phyloP scores from a whole-genome alignment of 2,888 invertebrate genomes.

The Trachelus iudaicus region DNA sequence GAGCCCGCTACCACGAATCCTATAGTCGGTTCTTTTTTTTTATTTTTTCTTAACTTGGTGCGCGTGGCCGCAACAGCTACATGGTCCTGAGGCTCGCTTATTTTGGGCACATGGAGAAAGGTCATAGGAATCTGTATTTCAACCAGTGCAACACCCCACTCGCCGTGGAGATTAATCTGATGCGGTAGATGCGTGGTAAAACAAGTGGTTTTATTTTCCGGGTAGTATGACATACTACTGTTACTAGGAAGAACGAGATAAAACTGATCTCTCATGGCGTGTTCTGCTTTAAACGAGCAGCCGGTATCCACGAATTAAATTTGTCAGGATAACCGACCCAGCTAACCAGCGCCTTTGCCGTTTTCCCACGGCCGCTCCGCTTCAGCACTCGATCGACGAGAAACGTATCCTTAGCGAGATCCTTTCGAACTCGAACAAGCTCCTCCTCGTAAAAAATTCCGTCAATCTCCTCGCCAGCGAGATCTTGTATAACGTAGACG shows the following conservation, averaged over 20 bases:
- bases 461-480: constrained; percentile 31
- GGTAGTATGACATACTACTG: constrained; percentile 37
- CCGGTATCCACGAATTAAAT: constrained; percentile 38
- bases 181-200: constrained; percentile 39
- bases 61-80: too few species aligned
- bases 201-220: constrained; percentile 37
- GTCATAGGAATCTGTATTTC: too few species aligned
- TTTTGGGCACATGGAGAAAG: too few species aligned
- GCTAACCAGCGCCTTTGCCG: neutral
- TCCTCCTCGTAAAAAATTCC: constrained; percentile 13
- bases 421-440: constrained; percentile 30
- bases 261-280: constrained; percentile 27
- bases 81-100: too few species aligned
- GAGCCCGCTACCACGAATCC: too few species aligned
- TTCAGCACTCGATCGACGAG: too few species aligned
- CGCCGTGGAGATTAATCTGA: neutral
- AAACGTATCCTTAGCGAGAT: too few species aligned
- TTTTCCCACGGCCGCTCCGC: constrained; percentile 22
- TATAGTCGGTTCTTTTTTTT: neutral
- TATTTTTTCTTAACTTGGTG: too few species aligned
- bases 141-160: too few species aligned
- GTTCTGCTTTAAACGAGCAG: neutral
- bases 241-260: constrained; percentile 38
- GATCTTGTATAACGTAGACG: constrained; percentile 36
- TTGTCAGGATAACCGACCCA: constrained; percentile 40